Evolutionary conservation across 2,797 vertebrate species (phyloP), one percentile per base, ranked within the genome.

Genomic region (Epinephelus malabaricus): DNA sequence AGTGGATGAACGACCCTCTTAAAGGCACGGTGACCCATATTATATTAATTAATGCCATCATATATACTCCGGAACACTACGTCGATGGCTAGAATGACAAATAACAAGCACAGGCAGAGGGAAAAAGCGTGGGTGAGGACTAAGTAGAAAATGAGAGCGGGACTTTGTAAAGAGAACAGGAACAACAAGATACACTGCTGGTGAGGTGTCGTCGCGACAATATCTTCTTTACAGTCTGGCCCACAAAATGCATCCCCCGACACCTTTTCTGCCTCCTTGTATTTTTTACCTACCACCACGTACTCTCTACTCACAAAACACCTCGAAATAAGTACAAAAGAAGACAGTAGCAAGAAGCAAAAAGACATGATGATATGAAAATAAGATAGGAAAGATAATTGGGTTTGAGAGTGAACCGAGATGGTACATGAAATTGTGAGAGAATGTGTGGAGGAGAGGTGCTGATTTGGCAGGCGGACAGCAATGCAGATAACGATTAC

Each of bases 331-430:
- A 71, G 14, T 25, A 66, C 13, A 64, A 47, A 53, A 50, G 10
- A 66, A 78, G 63, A 68, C 3, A 50, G 34, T 6, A 81, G 14
- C 45, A 58, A 64, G n/a, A 65, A 66, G 59, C 40, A 67, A 38
- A 49, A 64, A 67, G 50, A 18, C 5, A 70, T 34, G 2, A 55
- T 75, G 6, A 74, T 34, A 65, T 25, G 53, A 27, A 66, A 64
- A 78, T 47, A 62, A 19, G 21, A 73, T 54, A 2, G 49, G 27
- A 62, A 67, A 80, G 53, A 72, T 83, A 76, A 86, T 75, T 79
- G 40, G 56, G 46, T 83, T 80, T 55, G 47, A 51, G 61, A 76
- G 62, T 23, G 58, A 74, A 71, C 25, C 66, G 34, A 69, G 43
- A 25, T 38, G 71, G 14, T 47, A 45, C 17, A 47, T 61, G 14